Evolutionary conservation across 1,140 invertebrate genomes (phyloP), one percentile per base, ranked within the genome.

Genomic region (Formica selysi): DNA sequence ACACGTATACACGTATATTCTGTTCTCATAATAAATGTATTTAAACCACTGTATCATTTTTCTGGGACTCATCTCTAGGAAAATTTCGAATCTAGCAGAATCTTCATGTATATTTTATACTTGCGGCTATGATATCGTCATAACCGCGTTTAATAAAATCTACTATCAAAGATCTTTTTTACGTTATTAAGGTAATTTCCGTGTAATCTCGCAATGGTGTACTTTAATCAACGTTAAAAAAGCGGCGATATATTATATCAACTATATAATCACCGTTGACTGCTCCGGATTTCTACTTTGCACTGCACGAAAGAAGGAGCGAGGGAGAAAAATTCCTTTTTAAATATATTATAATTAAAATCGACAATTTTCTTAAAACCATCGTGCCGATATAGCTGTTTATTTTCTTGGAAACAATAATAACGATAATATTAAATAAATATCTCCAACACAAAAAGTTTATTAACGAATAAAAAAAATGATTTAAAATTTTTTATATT

Each of bases 81-180:
- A 59, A 76, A 76, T 76, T 61, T 41, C 16, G 8, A 1, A 41
- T 41, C 38, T 76, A 41, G 22, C 22, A 10, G 44, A 26, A 71
- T 51, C 41, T 65, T 65, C 3, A 5, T 6, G 4, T 36, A 26
- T 22, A 38, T 26, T 36, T 76, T 64, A 64, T 64, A 44, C 26
- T 32, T 5, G 19, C 6, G 38, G 11, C 10, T 3, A 11, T 10
- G 41, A 76, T 57, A n/a, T 19, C 5, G 48, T 26, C 44, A 11
- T 44, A 78, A 78, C 29, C 26, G 6, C 59, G 26, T 78, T 64
- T 78, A 65, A 78, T 78, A 41, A 76, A 64, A 76, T 38, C 41
- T 51, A 48, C 44, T 48, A 19, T 26, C 26, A 65, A 48, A 64
- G 16, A 65, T 65, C 19, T 78, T 78, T 51, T 65, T 48, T 76